A percentile compares a stretch with the other conserved stretches of the same genome.
Conservation (phyloP, 2,797 vertebrate species). For the Myripristis jacobus region DNA sequence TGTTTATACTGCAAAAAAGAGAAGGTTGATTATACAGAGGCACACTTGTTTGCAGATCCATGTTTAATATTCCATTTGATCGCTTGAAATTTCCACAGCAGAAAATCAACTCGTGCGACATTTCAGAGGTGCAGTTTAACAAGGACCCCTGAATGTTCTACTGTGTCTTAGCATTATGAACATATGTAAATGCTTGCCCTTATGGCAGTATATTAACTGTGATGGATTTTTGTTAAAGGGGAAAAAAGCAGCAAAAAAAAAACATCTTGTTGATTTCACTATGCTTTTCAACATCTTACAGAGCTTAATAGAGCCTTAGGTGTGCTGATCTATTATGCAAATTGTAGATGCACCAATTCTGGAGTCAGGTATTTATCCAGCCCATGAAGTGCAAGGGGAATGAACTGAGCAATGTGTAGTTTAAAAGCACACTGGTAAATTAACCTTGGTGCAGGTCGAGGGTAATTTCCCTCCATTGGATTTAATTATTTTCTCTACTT, state of each 20-base stretch:
- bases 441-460: not conserved
- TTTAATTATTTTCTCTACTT: not conserved
- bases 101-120: no score
- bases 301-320: not conserved
- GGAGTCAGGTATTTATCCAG: slow-evolving; percentile 1
- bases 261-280: not conserved
- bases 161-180: no score
- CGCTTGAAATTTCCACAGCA: no score
- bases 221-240: no score
- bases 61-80: no score
- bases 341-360: not conserved
- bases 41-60: no score
- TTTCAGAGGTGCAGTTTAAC: no score
- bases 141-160: no score
- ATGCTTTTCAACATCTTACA: not conserved
- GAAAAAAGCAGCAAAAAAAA: not conserved
- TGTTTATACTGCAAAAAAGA: no score
- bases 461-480: slow-evolving; percentile 3
- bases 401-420: not conserved
- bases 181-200: no score
- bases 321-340: not conserved
- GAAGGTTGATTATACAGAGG: no score
- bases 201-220: no score
- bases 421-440: not conserved
- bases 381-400: not conserved